These are phyloP conservation scores for Anolis apletophallus DNA, from an alignment of 2,797 vertebrate species.

Conservation along the genomic window DNA sequence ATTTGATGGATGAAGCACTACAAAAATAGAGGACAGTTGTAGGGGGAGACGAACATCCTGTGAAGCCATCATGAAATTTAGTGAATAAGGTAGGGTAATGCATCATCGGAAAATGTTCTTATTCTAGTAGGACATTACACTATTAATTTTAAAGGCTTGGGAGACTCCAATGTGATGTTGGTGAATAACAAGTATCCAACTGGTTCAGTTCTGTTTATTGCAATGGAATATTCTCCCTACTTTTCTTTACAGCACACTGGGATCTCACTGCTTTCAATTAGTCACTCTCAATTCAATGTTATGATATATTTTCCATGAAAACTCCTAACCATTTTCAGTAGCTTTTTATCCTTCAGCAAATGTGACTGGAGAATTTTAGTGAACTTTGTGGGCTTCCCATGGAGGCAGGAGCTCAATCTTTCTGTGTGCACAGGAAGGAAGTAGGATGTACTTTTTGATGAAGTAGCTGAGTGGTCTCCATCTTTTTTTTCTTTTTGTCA, in stretches of 20 bases:
- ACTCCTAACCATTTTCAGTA: not conserved
- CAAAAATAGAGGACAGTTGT: not conserved
- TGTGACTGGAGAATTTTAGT: not conserved
- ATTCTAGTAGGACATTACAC: not conserved
- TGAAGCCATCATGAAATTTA: not conserved
- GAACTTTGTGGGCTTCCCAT: not conserved
- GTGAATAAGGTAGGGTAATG: not conserved
- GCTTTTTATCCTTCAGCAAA: not conserved
- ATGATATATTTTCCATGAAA: no score
- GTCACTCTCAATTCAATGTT: no score
- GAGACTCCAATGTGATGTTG: not conserved
- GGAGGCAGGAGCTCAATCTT: not conserved
- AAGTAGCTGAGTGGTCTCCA: not conserved
- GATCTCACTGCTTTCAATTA: no score
- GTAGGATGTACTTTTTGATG: not conserved
- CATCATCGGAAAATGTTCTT: not conserved
- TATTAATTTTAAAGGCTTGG: not conserved
- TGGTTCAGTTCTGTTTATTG: not conserved
- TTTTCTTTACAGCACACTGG: not conserved
- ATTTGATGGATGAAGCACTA: not conserved
- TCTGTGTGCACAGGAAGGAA: no score
- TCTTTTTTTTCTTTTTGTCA: not conserved
- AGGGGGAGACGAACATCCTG: not conserved
- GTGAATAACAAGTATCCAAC: not conserved
- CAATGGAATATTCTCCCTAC: not conserved